Conservation (phyloP, 2,888 invertebrate genomes). For the Auanema sp. region DNA sequence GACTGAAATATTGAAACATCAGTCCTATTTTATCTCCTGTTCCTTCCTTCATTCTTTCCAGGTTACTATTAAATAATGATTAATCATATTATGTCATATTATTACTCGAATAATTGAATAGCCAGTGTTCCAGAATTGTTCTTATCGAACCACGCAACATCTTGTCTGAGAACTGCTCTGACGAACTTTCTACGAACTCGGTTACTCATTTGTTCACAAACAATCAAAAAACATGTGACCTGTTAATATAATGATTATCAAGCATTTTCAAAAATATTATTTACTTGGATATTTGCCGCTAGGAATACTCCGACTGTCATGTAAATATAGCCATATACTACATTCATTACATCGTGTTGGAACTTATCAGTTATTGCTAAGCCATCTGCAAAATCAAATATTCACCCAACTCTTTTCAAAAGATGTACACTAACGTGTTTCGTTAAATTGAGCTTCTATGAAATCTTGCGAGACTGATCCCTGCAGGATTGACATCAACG, state of each 20-base stretch:
- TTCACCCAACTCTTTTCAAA: background rate
- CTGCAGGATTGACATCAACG: slow-evolving; percentile 49
- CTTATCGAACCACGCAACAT: slow-evolving; percentile 64
- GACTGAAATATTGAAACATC: slow-evolving; percentile 52
- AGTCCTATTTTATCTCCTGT: slow-evolving; percentile 64
- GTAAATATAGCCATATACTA: slow-evolving; percentile 43
- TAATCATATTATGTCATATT: too few relatives aligned
- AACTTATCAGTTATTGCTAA: slow-evolving; percentile 26
- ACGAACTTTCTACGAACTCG: slow-evolving; percentile 67
- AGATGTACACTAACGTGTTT: background rate
- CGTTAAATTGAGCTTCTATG: slow-evolving; percentile 33
- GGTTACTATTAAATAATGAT: slow-evolving; percentile 44
- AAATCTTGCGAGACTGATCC: slow-evolving; percentile 44
- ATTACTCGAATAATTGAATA: slow-evolving; percentile 69
- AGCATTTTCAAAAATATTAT: too few relatives aligned
- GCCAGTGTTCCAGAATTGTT: slow-evolving; percentile 68
- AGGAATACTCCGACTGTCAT: slow-evolving; percentile 44
- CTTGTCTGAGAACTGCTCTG: slow-evolving; percentile 65
- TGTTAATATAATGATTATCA: slow-evolving; percentile 32
- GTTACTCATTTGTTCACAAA: slow-evolving; percentile 68
- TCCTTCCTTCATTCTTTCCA: slow-evolving; percentile 62
- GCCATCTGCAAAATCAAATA: background rate
- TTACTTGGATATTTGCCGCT: slow-evolving; percentile 36
- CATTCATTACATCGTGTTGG: slow-evolving; percentile 38
- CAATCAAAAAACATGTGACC: slow-evolving; percentile 65